Evolutionary conservation across 2,888 invertebrate genomes (phyloP).

Genomic region (Frankliniella fusca): DNA sequence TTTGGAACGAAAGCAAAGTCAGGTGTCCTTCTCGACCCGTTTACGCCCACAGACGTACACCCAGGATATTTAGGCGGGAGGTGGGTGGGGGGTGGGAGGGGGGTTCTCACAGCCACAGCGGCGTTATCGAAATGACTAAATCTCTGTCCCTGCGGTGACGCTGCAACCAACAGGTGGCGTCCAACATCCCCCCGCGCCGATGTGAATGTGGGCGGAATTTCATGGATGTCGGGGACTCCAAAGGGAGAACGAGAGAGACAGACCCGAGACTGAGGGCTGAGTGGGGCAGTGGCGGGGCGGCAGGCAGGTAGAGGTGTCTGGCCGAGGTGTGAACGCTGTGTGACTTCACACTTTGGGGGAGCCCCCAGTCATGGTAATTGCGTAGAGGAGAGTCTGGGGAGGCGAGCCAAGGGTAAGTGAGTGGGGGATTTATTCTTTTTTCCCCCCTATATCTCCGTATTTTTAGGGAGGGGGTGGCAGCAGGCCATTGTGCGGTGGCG

Average conservation of each 20-base stretch:
- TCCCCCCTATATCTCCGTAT: not conserved
- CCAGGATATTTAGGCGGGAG: no score
- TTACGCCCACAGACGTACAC: no score
- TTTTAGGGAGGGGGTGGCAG: not conserved
- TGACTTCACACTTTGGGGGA: slow-evolving; percentile 23
- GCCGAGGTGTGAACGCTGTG: slow-evolving; percentile 6
- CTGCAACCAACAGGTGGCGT: not conserved
- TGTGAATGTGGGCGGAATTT: slow-evolving; percentile 3
- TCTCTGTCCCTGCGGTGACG: no score
- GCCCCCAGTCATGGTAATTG: slow-evolving; percentile 11
- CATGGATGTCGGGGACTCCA: slow-evolving; percentile 8
- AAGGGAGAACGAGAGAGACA: not conserved
- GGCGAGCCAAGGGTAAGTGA: no score
- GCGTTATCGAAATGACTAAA: no score
- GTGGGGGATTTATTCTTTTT: not conserved
- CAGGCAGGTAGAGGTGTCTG: not conserved
- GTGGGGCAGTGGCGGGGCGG: no score
- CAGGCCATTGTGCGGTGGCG: not conserved
- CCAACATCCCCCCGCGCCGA: not conserved
- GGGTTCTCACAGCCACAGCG: no score
- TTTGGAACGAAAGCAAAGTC: no score
- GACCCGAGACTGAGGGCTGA: no score
- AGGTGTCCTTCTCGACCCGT: no score
- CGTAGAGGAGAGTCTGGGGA: not conserved
- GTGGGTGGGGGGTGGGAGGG: no score